phyloP scores from a whole-genome alignment of 2,888 invertebrate genomes.

The Mimumesa dahlbomi region DNA sequence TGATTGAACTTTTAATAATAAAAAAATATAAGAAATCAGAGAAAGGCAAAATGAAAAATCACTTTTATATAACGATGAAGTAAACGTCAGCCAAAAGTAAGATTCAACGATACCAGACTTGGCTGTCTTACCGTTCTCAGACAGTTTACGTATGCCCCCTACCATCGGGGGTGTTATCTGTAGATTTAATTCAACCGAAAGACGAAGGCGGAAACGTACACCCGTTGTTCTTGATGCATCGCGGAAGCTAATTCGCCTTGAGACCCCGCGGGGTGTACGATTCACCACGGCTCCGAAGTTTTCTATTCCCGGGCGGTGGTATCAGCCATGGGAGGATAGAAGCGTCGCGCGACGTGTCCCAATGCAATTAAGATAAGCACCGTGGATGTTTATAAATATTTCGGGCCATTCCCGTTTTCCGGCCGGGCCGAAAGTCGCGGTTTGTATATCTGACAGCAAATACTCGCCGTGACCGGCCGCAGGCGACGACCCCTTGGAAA shows the following conservation, averaged over 20 bases:
- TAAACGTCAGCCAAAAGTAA: conserved; percentile 9
- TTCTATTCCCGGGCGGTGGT: conserved; percentile 60
- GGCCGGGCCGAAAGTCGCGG: conserved; percentile 14
- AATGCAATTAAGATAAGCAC: conserved; percentile 73
- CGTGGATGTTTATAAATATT: conserved; percentile 70
- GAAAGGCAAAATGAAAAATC: background rate
- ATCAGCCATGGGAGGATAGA: conserved; percentile 50
- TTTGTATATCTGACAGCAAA: conserved; percentile 61
- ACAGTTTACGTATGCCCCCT: conserved; percentile 24
- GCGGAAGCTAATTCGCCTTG: conserved; percentile 59
- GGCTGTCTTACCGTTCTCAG: background rate
- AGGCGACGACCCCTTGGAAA: conserved; percentile 59
- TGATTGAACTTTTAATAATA: too few species aligned
- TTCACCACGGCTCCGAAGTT: conserved; percentile 54
- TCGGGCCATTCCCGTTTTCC: conserved; percentile 38
- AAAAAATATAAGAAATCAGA: too few species aligned
- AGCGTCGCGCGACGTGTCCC: conserved; percentile 60
- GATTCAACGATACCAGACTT: conserved; percentile 7
- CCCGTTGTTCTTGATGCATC: conserved; percentile 56
- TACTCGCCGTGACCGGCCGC: conserved; percentile 62
- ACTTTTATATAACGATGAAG: background rate
- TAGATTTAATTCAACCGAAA: conserved; percentile 50
- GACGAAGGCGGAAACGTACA: conserved; percentile 26
- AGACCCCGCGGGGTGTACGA: conserved; percentile 41
- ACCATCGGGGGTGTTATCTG: conserved; percentile 32